These are phyloP conservation scores for Nibea coibor DNA, from an alignment of 2,113 vertebrate genomes.

Conservation along the genomic window DNA sequence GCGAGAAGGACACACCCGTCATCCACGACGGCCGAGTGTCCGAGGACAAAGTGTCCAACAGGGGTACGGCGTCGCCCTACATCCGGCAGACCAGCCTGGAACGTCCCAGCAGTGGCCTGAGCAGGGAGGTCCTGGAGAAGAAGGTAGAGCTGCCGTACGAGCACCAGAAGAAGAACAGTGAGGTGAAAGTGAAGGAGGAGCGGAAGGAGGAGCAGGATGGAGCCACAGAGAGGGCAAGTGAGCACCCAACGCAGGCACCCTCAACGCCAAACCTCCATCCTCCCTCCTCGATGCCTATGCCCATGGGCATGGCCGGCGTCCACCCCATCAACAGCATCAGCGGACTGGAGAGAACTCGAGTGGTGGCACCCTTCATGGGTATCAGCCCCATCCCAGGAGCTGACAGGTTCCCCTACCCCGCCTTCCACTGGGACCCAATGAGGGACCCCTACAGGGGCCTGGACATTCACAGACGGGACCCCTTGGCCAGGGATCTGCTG, in stretches of 20 bases:
- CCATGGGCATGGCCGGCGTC: conserved; percentile 91
- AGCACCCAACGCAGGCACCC: conserved; percentile 82
- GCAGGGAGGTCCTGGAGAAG: conserved; percentile 88
- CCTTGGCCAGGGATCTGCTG: conserved; percentile 88
- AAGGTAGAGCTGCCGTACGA: conserved; percentile 89
- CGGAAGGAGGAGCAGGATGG: conserved; percentile 94
- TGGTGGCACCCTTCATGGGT: conserved; percentile 97
- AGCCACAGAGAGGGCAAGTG: conserved; percentile 82
- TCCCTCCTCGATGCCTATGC: conserved; percentile 89
- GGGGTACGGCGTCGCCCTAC: conserved; percentile 90
- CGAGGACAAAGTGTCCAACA: conserved; percentile 89
- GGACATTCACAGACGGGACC: conserved; percentile 90
- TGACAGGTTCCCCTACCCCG: conserved; percentile 95
- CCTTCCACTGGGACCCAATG: conserved; percentile 98
- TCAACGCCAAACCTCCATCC: conserved; percentile 87
- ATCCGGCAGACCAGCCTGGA: conserved; percentile 83
- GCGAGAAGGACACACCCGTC: conserved; percentile 89
- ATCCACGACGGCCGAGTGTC: conserved; percentile 87
- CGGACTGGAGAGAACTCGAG: conserved; percentile 94
- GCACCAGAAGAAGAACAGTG: conserved; percentile 90
- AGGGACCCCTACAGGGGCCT: conserved; percentile 94
- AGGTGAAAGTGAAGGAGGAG: conserved; percentile 98
- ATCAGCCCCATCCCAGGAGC: conserved; percentile 94
- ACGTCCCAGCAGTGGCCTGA: conserved; percentile 88
- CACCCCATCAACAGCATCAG: conserved; percentile 94